Conservation (phyloP, 2,113 vertebrate species). For the Muntiacus reevesi region DNA sequence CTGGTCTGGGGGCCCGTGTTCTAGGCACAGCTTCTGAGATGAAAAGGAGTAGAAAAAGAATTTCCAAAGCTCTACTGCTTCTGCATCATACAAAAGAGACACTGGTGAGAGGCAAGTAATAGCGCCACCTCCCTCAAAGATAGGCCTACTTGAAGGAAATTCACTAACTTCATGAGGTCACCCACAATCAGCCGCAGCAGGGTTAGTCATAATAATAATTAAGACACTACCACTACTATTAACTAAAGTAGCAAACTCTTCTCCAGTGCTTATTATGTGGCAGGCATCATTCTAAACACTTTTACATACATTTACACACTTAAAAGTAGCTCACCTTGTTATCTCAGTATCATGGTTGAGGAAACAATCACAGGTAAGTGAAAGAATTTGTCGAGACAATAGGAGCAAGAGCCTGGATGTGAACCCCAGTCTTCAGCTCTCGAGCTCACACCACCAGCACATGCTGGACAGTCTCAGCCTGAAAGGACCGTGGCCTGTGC, state of each 20-base stretch:
- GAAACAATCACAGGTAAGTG: not conserved
- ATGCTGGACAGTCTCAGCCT: not conserved
- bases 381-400: not conserved
- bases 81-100: not conserved
- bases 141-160: not conserved
- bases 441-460: not conserved
- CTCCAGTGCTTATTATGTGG: not conserved
- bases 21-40: not conserved
- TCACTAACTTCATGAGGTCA: not conserved
- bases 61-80: not conserved
- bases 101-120: not conserved
- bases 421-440: not conserved
- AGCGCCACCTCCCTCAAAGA: not conserved
- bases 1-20: conserved; percentile 13
- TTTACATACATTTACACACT: not conserved
- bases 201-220: not conserved
- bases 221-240: not conserved
- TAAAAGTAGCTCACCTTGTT: not conserved
- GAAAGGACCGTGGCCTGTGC: not conserved
- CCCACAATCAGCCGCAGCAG: not conserved
- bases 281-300: not conserved
- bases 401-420: not conserved
- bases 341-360: not conserved
- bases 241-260: not conserved
- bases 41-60: not conserved